Conservation (phyloP, 1,140 invertebrate genomes). For the Harpegnathos saltator region DNA sequence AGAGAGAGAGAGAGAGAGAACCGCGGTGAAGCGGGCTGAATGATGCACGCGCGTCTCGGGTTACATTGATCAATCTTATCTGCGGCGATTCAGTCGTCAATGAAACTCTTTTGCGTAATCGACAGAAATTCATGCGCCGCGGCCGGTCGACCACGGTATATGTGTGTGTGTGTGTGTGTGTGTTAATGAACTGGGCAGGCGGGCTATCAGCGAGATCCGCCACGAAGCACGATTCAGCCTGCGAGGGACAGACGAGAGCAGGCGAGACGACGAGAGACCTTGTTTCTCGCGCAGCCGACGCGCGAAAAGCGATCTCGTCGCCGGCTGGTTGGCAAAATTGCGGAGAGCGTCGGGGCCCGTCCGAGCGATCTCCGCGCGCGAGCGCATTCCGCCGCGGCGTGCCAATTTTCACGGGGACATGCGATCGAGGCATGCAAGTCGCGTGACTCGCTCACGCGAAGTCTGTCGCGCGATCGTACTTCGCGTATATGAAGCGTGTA, state of each 20-base stretch:
- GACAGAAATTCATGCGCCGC: too few relatives aligned
- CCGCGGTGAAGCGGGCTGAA: too few relatives aligned
- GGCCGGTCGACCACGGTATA: too few relatives aligned
- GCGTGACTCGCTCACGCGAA: constrained; percentile 56
- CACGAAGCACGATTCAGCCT: constrained; percentile 5
- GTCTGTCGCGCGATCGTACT: constrained; percentile 21
- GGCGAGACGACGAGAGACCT: constrained; percentile 23
- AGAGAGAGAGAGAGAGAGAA: too few relatives aligned
- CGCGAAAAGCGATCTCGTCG: constrained; percentile 45
- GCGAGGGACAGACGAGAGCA: too few relatives aligned
- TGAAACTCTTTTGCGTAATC: too few relatives aligned
- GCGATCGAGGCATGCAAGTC: constrained; percentile 44
- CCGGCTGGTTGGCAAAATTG: constrained; percentile 68
- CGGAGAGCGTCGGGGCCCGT: constrained; percentile 41
- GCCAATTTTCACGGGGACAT: constrained; percentile 49
- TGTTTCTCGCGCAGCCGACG: background rate
- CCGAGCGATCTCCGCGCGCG: constrained; percentile 46
- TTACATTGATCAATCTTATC: too few relatives aligned
- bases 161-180: too few relatives aligned
- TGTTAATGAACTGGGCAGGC: too few relatives aligned
- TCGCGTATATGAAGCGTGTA: constrained; percentile 12
- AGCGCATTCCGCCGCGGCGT: constrained; percentile 21
- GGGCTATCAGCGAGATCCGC: constrained; percentile 3
- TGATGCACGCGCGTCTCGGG: too few relatives aligned
- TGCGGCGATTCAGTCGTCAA: too few relatives aligned